Base-by-base conservation (phyloP, 2,888 invertebrate genomes). In the Acanthosepion esculentum region DNA sequence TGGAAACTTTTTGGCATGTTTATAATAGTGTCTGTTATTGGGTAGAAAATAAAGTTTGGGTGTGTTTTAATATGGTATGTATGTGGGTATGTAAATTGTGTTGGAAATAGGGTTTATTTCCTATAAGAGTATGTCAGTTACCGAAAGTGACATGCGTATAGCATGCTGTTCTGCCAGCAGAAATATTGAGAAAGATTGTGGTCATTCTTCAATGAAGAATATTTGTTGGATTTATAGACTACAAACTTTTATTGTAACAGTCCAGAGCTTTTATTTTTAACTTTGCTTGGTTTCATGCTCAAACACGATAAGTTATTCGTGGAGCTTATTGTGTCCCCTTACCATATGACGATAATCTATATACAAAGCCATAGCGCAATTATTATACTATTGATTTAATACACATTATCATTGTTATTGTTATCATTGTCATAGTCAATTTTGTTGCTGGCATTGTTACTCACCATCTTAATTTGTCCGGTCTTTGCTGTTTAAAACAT, bases 401-500 rank as follows among this genome's bases (percentile, higher is more conserved):
- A n/a, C n/a, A 78, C 33, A 78, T 78, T 78, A 78, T 78, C 18
- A 78, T 78, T 78, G 78, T 78, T 78, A 33, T 78, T 78, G n/a
- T 78, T 29, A n/a, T 78, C n/a, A 78, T 78, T 33, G 33, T 78
- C 15, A 78, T n/a, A n/a, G n/a, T 78, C n/a, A 78, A 33, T 78
- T n/a, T 12, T 78, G n/a, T 78, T n/a, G 8, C 78, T 78, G 78
- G n/a, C 5, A 78, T 78, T 78, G 78, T 78, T 78, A 33, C 15
- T n/a, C 12, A n/a, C 78, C n/a, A 78, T 78, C n/a, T 78, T 23
- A 59, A 20, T 78, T 78, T 33, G 78, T 78, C 78, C 33, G n/a
- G 78, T 78, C 78, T 78, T n/a, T 78, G n/a, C 78, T 78, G 78
- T 78, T 78, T n/a, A n/a, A 78, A 78, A 78, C 78, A 78, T 78